Percentiles rank a stretch among this genome's conserved stretches.
Conservation (phyloP, 2,113 vertebrate genomes). For the Empidonax traillii region DNA sequence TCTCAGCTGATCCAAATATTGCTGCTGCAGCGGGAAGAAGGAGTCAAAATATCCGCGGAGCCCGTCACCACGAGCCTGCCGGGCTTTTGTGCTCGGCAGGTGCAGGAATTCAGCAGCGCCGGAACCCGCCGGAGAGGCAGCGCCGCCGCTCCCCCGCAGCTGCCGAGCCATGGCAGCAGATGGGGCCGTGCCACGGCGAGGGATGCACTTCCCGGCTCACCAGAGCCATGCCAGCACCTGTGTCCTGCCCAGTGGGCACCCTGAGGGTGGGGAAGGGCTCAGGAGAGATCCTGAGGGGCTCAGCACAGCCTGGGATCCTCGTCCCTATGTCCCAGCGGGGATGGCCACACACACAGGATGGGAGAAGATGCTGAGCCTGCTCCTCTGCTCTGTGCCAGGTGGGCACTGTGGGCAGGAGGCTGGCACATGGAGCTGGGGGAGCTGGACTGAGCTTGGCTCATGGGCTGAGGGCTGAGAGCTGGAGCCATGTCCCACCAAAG, state of each 20-base stretch:
- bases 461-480: not conserved
- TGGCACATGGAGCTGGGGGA: not conserved
- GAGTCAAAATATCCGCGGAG: slow-evolving; percentile 57
- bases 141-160: not conserved
- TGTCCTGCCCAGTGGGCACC: not conserved
- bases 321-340: rapidly evolving
- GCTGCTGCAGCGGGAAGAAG: not conserved
- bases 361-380: rapidly evolving
- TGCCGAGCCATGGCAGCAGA: not conserved
- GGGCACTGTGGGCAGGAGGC: not conserved
- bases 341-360: not conserved
- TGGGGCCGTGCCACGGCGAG: rapidly evolving
- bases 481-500: not conserved
- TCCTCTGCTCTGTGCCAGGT: not conserved
- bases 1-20: slow-evolving; percentile 38
- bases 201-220: not conserved
- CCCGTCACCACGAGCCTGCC: not conserved
- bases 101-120: slow-evolving; percentile 7
- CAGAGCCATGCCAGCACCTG: rapidly evolving
- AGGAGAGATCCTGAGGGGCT: not conserved
- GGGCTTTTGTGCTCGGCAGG: slow-evolving; percentile 15
- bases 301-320: rapidly evolving
- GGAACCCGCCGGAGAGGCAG: not conserved
- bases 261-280: not conserved
- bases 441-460: rapidly evolving